Evolutionary conservation across 2,113 vertebrate species (phyloP), one percentile per base, ranked within the genome.

Genomic region (Larimichthys polyactis): DNA sequence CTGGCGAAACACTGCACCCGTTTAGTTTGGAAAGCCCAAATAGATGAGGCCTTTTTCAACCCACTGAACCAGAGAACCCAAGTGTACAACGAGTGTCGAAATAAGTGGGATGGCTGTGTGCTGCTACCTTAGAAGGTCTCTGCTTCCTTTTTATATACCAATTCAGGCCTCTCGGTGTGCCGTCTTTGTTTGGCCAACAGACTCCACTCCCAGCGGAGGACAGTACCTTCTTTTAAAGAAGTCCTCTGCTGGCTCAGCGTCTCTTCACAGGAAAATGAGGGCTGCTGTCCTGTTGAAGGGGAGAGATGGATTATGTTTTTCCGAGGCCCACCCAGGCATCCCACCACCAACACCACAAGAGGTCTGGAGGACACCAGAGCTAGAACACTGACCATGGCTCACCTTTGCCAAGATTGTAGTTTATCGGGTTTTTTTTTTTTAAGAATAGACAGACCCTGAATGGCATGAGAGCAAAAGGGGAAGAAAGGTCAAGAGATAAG

Each of bases 21-120:
- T 93, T 91, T 93, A 91, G 91, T 90, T 92, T 90, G 90, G 90
- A 91, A 89, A 88, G 85, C 83, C 90, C 84, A 90, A 89, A 91
- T 89, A 86, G 89, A 93, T 82, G 67, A 58, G 77, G 70, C 75
- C 68, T 78, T 89, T 90, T 87, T 82, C 68, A 89, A 85, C 71
- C 85, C 85, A 81, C 85, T 91, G 86, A 91, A 78, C 81, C 85
- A 74, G 62, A 75, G 69, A 78, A 76, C 65, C 64, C 75, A 75
- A 78, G 54, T 70, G 78, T 79, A 78, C 75, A 74, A 57, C 20
- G 55, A 75, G 81, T 83, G 87, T 79, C 68, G 55, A 89, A 79
- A 74, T 77, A 83, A 81, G 81, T 89, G 86, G 36, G 75, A 65
- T 84, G 86, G 78, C 75, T 84, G 32, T 69, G 49, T 75, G 44